These are phyloP conservation scores for Bucorvus abyssinicus DNA, from an alignment of 2,797 vertebrate species.

Conservation along the genomic window DNA sequence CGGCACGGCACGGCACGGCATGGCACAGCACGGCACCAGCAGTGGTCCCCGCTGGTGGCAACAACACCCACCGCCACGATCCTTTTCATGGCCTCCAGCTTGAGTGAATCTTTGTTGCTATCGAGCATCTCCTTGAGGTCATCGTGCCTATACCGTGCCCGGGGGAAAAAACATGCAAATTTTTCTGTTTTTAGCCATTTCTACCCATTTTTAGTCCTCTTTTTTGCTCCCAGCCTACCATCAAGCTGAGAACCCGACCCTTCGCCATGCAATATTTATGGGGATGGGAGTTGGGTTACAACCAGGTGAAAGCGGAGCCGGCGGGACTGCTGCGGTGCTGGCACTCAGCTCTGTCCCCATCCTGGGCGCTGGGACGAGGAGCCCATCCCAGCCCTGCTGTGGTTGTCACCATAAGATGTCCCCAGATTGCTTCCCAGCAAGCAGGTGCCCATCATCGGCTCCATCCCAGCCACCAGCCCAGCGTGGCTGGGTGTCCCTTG, in stretches of 20 bases:
- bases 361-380: neutral
- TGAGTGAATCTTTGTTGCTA: slow-evolving; percentile 98
- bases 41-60: rapidly evolving
- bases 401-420: neutral
- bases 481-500: neutral
- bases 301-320: slow-evolving; percentile 10
- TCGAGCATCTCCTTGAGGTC: slow-evolving; percentile 99
- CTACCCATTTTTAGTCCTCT: neutral
- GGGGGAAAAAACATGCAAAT: neutral
- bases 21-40: neutral
- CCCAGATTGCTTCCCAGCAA: neutral
- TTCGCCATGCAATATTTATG: slow-evolving; percentile 64
- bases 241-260: neutral
- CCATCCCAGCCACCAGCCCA: neutral
- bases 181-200: neutral
- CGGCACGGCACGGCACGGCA: rapidly evolving
- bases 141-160: slow-evolving; percentile 82
- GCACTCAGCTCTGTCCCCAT: neutral
- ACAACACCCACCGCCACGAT: slow-evolving; percentile 90
- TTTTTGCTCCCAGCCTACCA: neutral
- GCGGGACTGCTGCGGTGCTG: neutral
- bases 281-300: slow-evolving; percentile 36
- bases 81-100: slow-evolving; percentile 98
- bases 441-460: neutral
- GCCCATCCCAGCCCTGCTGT: rapidly evolving